Conservation (phyloP, 2,113 vertebrate genomes). For the Callorhinus ursinus region DNA sequence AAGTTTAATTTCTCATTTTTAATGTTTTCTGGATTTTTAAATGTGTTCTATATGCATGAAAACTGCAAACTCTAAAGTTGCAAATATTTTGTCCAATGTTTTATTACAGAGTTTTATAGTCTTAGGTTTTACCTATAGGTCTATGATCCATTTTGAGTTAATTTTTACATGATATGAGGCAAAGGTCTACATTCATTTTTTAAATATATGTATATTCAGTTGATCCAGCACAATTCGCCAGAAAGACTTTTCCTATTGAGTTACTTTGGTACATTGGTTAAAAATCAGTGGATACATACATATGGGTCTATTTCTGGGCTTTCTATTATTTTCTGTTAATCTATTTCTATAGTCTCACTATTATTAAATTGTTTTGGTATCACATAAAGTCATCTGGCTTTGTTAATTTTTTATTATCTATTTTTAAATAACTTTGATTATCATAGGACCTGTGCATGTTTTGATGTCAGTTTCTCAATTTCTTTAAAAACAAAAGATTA, state of each 20-base stretch:
- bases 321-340: not conserved
- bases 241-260: not conserved
- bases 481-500: not conserved
- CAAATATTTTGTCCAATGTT: not conserved
- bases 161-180: not conserved
- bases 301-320: not conserved
- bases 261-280: not conserved
- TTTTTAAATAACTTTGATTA: not conserved
- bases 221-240: not conserved
- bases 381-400: not conserved
- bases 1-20: not conserved
- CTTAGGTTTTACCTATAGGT: not conserved
- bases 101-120: not conserved
- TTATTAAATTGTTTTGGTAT: not conserved
- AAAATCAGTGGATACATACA: not conserved
- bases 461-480: slow-evolving; percentile 12
- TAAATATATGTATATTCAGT: not conserved
- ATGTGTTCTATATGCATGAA: not conserved
- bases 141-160: not conserved
- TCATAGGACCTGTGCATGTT: not conserved
- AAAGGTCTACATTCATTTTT: not conserved
- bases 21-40: not conserved
- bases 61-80: not conserved
- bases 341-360: not conserved
- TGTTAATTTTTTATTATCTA: not conserved